phyloP scores from a whole-genome alignment of 2,888 invertebrate genomes.

The Netelia fuscicornis region DNA sequence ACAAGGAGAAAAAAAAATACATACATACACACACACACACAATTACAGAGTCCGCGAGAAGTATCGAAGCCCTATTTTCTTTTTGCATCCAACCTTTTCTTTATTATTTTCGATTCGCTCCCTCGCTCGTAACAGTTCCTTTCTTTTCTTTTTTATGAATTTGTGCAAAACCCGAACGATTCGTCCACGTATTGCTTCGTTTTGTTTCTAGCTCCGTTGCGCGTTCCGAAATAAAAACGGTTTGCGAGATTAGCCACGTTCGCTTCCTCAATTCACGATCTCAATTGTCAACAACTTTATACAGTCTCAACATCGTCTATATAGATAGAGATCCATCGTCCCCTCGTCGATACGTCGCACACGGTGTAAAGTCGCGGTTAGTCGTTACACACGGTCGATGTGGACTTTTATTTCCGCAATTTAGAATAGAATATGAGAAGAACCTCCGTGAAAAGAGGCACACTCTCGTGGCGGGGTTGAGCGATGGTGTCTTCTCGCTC shows the following conservation, averaged over 20 bases:
- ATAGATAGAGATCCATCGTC: not conserved
- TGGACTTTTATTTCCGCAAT: conserved; percentile 58
- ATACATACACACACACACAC: not conserved
- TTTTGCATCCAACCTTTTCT: conserved; percentile 18
- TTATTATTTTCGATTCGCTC: conserved; percentile 2
- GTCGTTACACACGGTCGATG: conserved; percentile 40
- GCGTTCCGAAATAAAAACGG: conserved; percentile 19
- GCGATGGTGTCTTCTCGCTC: not conserved
- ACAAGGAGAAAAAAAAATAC: conserved; percentile 37
- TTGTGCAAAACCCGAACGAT: not conserved
- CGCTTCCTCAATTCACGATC: not conserved
- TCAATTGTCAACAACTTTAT: conserved; percentile 50
- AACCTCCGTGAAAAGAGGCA: not conserved
- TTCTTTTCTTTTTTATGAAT: not conserved
- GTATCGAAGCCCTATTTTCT: conserved; percentile 37
- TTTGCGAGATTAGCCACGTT: conserved; percentile 10
- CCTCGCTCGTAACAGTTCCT: not conserved
- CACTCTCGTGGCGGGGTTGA: not conserved
- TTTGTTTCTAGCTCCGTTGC: not conserved
- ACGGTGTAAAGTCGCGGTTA: conserved; percentile 45
- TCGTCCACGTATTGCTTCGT: conserved; percentile 12
- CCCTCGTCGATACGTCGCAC: conserved; percentile 5
- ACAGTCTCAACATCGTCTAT: not conserved
- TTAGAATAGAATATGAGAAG: conserved; percentile 38
- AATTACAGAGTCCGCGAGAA: conserved; percentile 32